Conservation (phyloP, 2,113 vertebrate genomes). For the Scomber scombrus region DNA sequence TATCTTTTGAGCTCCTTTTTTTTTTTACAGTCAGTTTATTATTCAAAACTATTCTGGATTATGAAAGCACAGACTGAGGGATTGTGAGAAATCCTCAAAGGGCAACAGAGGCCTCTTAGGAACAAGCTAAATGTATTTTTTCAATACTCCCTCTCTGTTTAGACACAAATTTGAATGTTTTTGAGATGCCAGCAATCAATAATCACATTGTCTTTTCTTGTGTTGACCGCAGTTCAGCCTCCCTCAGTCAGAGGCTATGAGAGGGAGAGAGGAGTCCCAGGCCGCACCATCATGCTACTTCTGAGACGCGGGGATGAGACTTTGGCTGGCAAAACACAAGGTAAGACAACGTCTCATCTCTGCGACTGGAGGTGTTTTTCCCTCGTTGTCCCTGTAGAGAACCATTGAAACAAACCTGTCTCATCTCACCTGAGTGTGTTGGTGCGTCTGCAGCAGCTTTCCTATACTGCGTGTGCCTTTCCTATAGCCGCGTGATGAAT, state of each 20-base stretch:
- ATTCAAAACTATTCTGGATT: background rate
- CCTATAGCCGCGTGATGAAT: constrained; percentile 68
- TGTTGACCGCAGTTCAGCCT: constrained; percentile 70
- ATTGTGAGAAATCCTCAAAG: background rate
- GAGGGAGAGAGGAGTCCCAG: constrained; percentile 84
- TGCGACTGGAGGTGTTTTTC: constrained; percentile 7
- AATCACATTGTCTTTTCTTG: constrained; percentile 5
- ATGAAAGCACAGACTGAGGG: too few relatives aligned
- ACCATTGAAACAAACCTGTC: constrained; percentile 14
- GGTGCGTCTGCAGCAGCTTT: constrained; percentile 41
- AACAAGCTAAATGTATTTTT: background rate
- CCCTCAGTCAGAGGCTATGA: constrained; percentile 87
- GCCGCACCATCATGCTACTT: constrained; percentile 86
- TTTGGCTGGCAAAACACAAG: constrained; percentile 84
- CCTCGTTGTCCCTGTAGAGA: background rate
- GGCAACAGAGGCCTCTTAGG: background rate
- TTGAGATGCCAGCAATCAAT: constrained; percentile 6
- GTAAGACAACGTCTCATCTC: constrained; percentile 67
- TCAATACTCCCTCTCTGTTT: background rate
- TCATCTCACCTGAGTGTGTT: constrained; percentile 49
- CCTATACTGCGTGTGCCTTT: constrained; percentile 9
- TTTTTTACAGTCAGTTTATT: background rate
- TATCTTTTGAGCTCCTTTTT: background rate
- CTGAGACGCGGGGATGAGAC: constrained; percentile 86
- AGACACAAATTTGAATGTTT: background rate